phyloP scores from a whole-genome alignment of 1,140 invertebrate genomes.

The Laupala kohalensis region DNA sequence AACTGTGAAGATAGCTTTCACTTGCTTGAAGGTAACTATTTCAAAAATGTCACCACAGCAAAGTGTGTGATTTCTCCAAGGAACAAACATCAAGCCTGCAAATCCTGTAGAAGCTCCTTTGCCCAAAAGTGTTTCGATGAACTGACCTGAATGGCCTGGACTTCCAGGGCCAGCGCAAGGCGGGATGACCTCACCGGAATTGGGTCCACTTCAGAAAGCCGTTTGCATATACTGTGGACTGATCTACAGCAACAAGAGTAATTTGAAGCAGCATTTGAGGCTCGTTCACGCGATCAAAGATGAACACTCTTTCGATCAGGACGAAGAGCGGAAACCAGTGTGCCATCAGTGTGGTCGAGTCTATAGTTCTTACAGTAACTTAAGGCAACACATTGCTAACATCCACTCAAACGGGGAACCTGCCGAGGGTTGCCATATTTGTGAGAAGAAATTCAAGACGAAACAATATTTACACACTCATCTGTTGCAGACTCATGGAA shows the following conservation, averaged over 20 bases:
- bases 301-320: conserved; percentile 23
- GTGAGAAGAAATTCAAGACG: conserved; percentile 52
- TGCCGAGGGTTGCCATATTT: conserved; percentile 46
- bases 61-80: neutral
- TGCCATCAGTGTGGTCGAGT: conserved; percentile 52
- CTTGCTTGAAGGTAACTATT: neutral
- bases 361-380: conserved; percentile 49
- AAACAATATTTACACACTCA: conserved; percentile 57
- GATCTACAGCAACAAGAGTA: conserved; percentile 49
- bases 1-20: neutral
- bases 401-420: conserved; percentile 51
- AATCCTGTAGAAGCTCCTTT: neutral
- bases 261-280: conserved; percentile 58
- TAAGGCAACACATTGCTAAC: conserved; percentile 60
- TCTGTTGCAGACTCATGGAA: conserved; percentile 50
- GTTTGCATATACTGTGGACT: conserved; percentile 53
- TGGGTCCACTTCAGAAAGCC: conserved; percentile 30
- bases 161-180: conserved; percentile 12
- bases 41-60: neutral
- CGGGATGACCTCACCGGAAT: conserved; percentile 12
- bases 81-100: neutral
- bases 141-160: conserved; percentile 12
- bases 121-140: neutral
- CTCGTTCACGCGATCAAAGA: conserved; percentile 55
- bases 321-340: conserved; percentile 28